Conservation (phyloP, 2,888 invertebrate species). For the Ochropleura leucogaster region DNA sequence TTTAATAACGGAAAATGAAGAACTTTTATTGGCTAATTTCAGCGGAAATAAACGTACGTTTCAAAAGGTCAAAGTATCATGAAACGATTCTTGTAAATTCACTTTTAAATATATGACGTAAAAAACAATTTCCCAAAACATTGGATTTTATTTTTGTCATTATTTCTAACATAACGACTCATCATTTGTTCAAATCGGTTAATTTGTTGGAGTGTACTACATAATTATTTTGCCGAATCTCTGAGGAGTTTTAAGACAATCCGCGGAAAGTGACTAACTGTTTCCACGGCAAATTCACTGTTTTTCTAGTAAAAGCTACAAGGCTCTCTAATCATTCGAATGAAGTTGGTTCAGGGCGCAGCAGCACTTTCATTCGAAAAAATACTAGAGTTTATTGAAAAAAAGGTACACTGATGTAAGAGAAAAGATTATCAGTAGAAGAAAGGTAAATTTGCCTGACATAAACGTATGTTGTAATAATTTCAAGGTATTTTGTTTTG, state of each 20-base stretch:
- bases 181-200: conserved; percentile 11
- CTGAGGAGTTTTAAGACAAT: not conserved
- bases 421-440: no score
- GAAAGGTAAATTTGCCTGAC: no score
- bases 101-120: not conserved
- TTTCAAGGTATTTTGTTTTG: no score
- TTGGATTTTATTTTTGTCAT: not conserved
- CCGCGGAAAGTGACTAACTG: not conserved
- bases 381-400: no score
- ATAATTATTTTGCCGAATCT: not conserved
- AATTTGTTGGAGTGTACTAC: not conserved
- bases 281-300: not conserved
- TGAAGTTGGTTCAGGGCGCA: not conserved
- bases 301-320: not conserved
- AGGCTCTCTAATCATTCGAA: not conserved
- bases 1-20: not conserved
- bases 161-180: not conserved
- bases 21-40: not conserved
- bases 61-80: not conserved
- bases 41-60: not conserved
- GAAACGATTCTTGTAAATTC: not conserved
- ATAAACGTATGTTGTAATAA: no score
- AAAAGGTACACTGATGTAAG: no score
- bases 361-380: no score
- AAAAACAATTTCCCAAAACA: not conserved